Evolutionary conservation across 2,888 invertebrate genomes (phyloP), one percentile per base, ranked within the genome.

Genomic region (Theretra japonica): DNA sequence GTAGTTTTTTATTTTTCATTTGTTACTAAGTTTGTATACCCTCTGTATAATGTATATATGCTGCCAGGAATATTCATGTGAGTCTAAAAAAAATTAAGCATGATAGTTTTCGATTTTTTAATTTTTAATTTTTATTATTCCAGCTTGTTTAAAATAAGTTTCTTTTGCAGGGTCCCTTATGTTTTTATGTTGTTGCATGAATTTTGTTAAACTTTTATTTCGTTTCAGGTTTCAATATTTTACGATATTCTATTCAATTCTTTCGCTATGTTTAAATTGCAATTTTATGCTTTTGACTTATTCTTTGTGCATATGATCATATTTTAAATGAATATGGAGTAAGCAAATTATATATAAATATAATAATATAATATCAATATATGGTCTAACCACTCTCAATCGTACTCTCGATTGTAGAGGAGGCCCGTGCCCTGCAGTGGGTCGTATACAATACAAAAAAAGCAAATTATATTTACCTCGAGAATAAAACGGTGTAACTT

Each of bases 1-100:
- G 48, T n/a, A 6, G 28, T 69, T 30, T 62, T 62, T 30, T 50
- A 25, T 21, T 57, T 68, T 68, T 68, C 15, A 62, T 21, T 23
- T 53, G n/a, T 50, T 5, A 21, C 2, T 23, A 3, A 69, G 23
- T 69, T n/a, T 62, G 15, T 25, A 23, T n/a, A 19, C 33, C 70
- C 30, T 50, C 2, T 48, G 15, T 8, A 53, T 33, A 57, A 2
- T 70, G 65, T 50, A 68, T 72, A 76, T 85, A 41, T 84, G 91
- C 90, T 77, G 88, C 92, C 81, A 84, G 89, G 91, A 88, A 78
- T 19, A 71, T 33, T 74, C 75, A 85, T 86, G 93, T 93, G 86
- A 92, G 92, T 92, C 76, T 33, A 6, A 33, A 50, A 48, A 69
- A 30, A 71, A 48, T 73, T 69, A 59, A 70, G 79, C 81, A 82